Conservation (phyloP, 1,140 invertebrate species). For the Drosophila pallidifrons region DNA sequence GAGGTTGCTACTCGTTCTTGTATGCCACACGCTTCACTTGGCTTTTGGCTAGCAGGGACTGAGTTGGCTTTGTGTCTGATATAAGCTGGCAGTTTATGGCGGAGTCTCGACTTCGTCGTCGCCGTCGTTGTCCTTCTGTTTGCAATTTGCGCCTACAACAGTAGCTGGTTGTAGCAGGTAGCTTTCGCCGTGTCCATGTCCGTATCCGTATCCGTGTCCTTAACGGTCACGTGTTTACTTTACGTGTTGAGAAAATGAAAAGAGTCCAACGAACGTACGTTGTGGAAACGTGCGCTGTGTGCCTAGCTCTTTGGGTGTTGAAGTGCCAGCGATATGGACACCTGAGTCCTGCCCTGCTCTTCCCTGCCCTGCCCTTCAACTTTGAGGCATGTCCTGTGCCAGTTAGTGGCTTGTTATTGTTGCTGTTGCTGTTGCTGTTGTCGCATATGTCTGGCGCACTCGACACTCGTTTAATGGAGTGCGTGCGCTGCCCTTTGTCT, state of each 20-base stretch:
- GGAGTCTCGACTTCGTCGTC: conserved; percentile 37
- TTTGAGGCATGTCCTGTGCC: conserved; percentile 28
- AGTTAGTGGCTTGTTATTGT: conserved; percentile 77
- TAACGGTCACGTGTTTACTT: conserved; percentile 81
- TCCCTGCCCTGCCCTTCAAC: neutral
- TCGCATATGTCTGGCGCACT: conserved; percentile 55
- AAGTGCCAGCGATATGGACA: conserved; percentile 77
- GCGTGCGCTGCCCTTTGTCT: conserved; percentile 57
- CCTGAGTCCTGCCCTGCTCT: conserved; percentile 54
- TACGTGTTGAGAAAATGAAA: conserved; percentile 83
- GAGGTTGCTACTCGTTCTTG: conserved; percentile 37
- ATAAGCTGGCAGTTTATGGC: conserved; percentile 79
- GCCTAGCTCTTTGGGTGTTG: conserved; percentile 65
- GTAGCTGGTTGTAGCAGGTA: conserved; percentile 7
- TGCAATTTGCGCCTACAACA: conserved; percentile 82
- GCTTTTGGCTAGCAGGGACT: conserved; percentile 34
- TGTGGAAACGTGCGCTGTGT: neutral
- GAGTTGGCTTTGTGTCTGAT: conserved; percentile 75
- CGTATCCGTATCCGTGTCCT: conserved; percentile 71
- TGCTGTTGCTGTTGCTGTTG: conserved; percentile 66
- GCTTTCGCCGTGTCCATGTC: conserved; percentile 17
- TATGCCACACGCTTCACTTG: conserved; percentile 53
- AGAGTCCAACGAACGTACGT: conserved; percentile 33
- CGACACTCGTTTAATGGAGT: conserved; percentile 60
- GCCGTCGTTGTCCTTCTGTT: conserved; percentile 72